These are phyloP conservation scores for Aphelenchoides bicaudatus DNA, from an alignment of 2,888 invertebrate genomes.

Conservation along the genomic window DNA sequence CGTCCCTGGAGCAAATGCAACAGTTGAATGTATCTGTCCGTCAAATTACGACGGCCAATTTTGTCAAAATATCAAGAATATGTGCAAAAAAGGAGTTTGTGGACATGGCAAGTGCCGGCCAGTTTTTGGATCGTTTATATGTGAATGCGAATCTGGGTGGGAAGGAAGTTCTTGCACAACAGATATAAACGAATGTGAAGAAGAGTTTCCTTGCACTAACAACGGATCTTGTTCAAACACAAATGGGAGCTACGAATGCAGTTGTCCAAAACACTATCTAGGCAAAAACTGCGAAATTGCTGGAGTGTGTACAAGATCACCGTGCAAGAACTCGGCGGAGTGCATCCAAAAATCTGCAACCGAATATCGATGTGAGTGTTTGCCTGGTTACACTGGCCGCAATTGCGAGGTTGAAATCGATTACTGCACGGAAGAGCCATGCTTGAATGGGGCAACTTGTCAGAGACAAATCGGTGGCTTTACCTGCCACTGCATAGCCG, in stretches of 20 bases:
- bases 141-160: slow-evolving; percentile 44
- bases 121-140: slow-evolving; percentile 29
- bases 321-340: slow-evolving; percentile 30
- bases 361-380: slow-evolving; percentile 32
- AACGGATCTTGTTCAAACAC: slow-evolving; percentile 30
- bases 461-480: slow-evolving; percentile 74
- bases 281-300: slow-evolving; percentile 40
- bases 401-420: slow-evolving; percentile 47
- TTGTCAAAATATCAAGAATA: slow-evolving; percentile 25
- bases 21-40: slow-evolving; percentile 22
- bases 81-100: slow-evolving; percentile 30
- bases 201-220: slow-evolving; percentile 29
- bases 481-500: slow-evolving; percentile 46
- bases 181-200: slow-evolving; percentile 34
- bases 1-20: slow-evolving; percentile 2
- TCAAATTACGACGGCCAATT: slow-evolving; percentile 24
- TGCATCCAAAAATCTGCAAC: slow-evolving; percentile 30
- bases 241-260: slow-evolving; percentile 36
- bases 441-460: slow-evolving; percentile 70
- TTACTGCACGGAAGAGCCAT: slow-evolving; percentile 47
- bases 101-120: slow-evolving; percentile 28
- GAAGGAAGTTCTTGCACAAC: slow-evolving; percentile 38
- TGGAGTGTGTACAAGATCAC: slow-evolving; percentile 31
- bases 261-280: slow-evolving; percentile 42
- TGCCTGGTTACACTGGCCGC: slow-evolving; percentile 30